Percentiles rank a stretch among this genome's conserved stretches.
Conservation (phyloP, 2,113 vertebrate species). For the Motacilla tschutschensis region DNA sequence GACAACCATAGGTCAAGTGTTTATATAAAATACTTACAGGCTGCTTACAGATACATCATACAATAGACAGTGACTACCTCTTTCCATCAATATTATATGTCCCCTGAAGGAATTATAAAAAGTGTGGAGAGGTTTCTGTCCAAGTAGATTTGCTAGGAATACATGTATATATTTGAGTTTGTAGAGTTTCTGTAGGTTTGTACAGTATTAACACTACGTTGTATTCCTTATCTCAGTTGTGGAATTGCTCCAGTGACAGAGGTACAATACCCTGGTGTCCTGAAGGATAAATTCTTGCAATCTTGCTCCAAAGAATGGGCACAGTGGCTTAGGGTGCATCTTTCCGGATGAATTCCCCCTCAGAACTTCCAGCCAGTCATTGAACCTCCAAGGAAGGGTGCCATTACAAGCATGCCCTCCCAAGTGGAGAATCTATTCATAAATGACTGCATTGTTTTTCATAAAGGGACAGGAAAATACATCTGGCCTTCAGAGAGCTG, state of each 20-base stretch:
- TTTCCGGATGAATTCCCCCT: background rate
- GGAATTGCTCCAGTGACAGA: background rate
- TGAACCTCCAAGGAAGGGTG: background rate
- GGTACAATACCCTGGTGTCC: background rate
- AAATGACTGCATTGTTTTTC: background rate
- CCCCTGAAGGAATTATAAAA: background rate
- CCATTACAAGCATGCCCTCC: background rate
- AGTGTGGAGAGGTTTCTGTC: background rate
- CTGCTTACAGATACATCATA: background rate
- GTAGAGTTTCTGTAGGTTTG: background rate
- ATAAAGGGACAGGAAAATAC: background rate
- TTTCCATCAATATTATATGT: background rate
- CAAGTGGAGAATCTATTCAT: constrained; percentile 12
- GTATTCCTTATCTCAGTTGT: background rate
- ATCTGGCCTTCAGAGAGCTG: background rate
- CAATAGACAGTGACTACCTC: background rate
- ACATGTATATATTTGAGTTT: background rate
- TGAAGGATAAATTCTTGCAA: background rate
- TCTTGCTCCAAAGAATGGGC: background rate
- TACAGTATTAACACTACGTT: background rate
- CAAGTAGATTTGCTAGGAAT: background rate
- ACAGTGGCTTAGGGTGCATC: background rate
- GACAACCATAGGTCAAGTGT: background rate
- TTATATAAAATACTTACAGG: background rate
- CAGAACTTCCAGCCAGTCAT: background rate